Conservation (phyloP, 2,797 vertebrate species). For the Smutsia temminckii region DNA sequence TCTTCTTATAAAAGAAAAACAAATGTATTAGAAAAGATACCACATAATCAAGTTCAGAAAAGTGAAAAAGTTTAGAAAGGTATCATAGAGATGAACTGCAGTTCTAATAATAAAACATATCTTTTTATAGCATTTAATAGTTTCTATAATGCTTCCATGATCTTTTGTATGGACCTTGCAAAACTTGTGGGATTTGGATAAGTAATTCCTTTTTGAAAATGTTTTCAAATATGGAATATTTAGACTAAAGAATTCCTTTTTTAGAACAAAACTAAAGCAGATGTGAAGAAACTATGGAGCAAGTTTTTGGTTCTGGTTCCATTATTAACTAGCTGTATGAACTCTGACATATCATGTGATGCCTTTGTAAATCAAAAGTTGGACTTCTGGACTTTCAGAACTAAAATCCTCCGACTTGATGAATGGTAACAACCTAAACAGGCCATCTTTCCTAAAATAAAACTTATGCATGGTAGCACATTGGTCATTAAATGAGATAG, state of each 20-base stretch:
- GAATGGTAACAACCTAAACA: background rate
- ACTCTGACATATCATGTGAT: background rate
- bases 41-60: conserved; percentile 48
- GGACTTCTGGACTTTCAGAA: conserved; percentile 14
- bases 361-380: conserved; percentile 10
- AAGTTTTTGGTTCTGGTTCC: conserved; percentile 13
- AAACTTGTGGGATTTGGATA: conserved; percentile 22
- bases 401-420: background rate
- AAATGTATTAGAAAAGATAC: conserved; percentile 53
- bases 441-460: conserved; percentile 25
- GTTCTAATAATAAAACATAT: conserved; percentile 61
- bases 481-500: background rate
- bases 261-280: conserved; percentile 31
- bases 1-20: conserved; percentile 37
- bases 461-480: background rate
- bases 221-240: conserved; percentile 41
- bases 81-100: conserved; percentile 42
- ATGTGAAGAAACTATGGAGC: conserved; percentile 17
- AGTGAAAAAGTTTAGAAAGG: conserved; percentile 57
- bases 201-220: conserved; percentile 41
- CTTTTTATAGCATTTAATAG: conserved; percentile 63
- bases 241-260: conserved; percentile 47
- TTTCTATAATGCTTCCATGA: conserved; percentile 47
- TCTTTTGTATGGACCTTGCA: conserved; percentile 52
- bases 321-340: conserved; percentile 46